Evolutionary conservation across 2,113 vertebrate genomes (phyloP), one percentile per base, ranked within the genome.

Genomic region (Oxyruncus cristatus): DNA sequence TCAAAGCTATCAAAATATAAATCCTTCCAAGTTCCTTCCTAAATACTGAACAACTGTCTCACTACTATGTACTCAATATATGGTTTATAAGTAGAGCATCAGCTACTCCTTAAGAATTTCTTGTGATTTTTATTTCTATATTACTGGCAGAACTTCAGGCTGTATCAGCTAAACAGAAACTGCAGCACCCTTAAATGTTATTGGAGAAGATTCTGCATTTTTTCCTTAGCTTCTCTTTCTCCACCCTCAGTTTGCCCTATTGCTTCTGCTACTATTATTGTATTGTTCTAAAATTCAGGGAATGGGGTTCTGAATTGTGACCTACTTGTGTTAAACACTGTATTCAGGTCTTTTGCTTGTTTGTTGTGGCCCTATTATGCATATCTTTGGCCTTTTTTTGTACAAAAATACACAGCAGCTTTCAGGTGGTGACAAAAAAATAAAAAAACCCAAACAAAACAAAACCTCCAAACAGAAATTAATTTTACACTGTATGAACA

Each of bases 291-390:
- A 47, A 47, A 39, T 39, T 72, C 30, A 68, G 18, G 32, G 35
- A 76, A 39, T 16, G 37, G 66, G 39, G 62, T 46, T 61, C 46
- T 66, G 66, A 72, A 32, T 37, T 68, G 22, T 58, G 52, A 58
- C 22, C 49, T 32, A 11, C 49, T 33, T 33, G 18, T 39, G 39
- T 52, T 78, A 65, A 88, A 74, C 41, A n/a, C 33, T 12, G 8
- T 20, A 8, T 70, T 52, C 28, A 46, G 20, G 46, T 77, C 52
- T 85, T 75, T 76, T 35, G 52, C 21, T 72, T 11, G 32, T 49
- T 80, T 66, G 28, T 30, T 58, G 46, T 44, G 16, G 16, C 24
- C 39, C 35, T 76, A 1, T 46, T 79, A 35, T 0, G 0, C 52
- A 11, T 49, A 12, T 76, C 39, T 76, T 72, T 42, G 41, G 22